Evolutionary conservation across 2,113 vertebrate species (phyloP).

Genomic region (Clinocottus analis): DNA sequence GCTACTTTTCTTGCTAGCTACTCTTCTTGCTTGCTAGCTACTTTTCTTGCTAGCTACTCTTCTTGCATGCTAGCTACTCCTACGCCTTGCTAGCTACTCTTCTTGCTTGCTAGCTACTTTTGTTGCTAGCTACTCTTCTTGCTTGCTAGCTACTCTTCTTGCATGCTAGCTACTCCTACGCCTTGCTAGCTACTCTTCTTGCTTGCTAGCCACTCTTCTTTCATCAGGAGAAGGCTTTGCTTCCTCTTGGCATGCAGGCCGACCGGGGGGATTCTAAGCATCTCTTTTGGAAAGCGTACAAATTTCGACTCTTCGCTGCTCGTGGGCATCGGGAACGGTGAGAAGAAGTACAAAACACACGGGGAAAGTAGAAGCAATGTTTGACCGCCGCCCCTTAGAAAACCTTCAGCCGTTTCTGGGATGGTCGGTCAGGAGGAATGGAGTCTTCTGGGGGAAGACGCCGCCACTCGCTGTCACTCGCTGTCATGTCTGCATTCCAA

Average conservation of each 20-base stretch:
- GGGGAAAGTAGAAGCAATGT: background rate
- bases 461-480: constrained; percentile 15
- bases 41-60: too few relatives aligned
- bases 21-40: too few relatives aligned
- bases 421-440: background rate
- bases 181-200: too few relatives aligned
- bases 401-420: background rate
- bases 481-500: constrained; percentile 4
- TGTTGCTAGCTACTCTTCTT: too few relatives aligned
- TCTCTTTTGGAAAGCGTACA: constrained; percentile 65
- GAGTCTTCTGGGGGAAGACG: background rate
- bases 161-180: too few relatives aligned
- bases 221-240: constrained; percentile 69
- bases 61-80: too few relatives aligned
- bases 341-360: background rate
- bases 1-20: too few relatives aligned
- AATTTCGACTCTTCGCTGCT: constrained; percentile 35
- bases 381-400: background rate
- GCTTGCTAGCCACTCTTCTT: too few relatives aligned
- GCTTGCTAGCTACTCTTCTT: too few relatives aligned
- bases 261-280: constrained; percentile 58
- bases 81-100: too few relatives aligned
- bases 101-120: too few relatives aligned
- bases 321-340: background rate
- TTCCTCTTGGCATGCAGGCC: constrained; percentile 57